Base-by-base conservation (phyloP, 2,113 vertebrate species). In the Ornithorhynchus anatinus region DNA sequence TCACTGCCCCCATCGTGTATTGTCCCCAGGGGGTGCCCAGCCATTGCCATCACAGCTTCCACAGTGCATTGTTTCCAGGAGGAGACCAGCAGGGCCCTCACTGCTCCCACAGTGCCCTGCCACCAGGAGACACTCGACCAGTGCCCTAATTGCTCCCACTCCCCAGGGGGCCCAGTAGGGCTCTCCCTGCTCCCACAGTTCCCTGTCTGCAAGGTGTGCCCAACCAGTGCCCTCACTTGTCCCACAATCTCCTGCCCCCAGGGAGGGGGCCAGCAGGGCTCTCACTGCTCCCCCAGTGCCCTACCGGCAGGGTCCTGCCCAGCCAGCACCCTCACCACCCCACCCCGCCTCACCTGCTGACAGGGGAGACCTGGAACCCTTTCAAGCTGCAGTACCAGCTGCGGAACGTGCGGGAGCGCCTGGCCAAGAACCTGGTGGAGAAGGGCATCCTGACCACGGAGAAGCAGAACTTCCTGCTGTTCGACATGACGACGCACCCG, bases 301-400 rank as follows among this genome's bases (percentile, higher is more conserved):
- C 27, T 4, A 25, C 33, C 32, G 23, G 23, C 48, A 29, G 23
- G 25, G 23, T 23, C 6, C 2, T 11, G 8, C n/a, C 12, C 44
- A 10, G 20, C 16, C 44, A 4, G 2, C 44, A 10, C 3, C 13
- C 16, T 16, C 15, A 3, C n/a, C n/a, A 1, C 67, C 32, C 50
- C 2, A 59, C 4, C 10, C 0, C 4, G 0, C 0, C 1, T 20
- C 36, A 1, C 5, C 38, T 3, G 37, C 37, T 56, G 3, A 5
- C 76, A 96, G 95, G 95, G 2, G 95, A 96, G 57, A 95, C 94
- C 17, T 96, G 95, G 95, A 96, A 96, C 80, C 95, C 95, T 14
- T 91, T 96, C 81, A 95, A 95, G 80, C 87, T 96, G 76, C 94
- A 95, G 75, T 95, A 91, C 78, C 95, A 96, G 79, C 89, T 96